These are phyloP conservation scores for Drosophila ironensis DNA, from an alignment of 1,140 invertebrate species.

Conservation along the genomic window DNA sequence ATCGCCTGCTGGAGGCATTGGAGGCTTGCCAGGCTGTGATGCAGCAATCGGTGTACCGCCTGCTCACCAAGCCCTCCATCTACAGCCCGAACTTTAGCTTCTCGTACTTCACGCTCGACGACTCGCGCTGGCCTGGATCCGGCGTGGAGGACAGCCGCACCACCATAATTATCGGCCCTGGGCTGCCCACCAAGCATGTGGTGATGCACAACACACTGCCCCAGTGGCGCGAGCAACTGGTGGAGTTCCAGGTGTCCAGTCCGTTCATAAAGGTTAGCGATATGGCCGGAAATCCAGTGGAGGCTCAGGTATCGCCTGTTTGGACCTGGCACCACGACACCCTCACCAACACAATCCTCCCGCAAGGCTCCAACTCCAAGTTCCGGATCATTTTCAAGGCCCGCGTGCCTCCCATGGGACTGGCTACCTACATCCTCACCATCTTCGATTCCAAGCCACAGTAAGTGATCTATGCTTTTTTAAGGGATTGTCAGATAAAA, in stretches of 20 bases:
- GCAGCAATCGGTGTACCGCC: slow-evolving; percentile 87
- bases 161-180: slow-evolving; percentile 78
- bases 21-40: slow-evolving; percentile 87
- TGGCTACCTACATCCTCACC: too few relatives aligned
- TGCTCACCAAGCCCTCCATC: slow-evolving; percentile 83
- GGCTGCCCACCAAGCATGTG: slow-evolving; percentile 83
- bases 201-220: slow-evolving; percentile 84
- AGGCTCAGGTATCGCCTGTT: too few relatives aligned
- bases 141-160: slow-evolving; percentile 69
- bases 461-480: too few relatives aligned
- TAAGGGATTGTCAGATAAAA: too few relatives aligned
- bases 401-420: too few relatives aligned
- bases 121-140: slow-evolving; percentile 75
- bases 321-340: too few relatives aligned
- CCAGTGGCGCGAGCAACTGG: slow-evolving; percentile 83
- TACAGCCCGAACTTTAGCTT: slow-evolving; percentile 80
- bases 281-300: too few relatives aligned
- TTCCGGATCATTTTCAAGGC: too few relatives aligned
- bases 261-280: slow-evolving; percentile 83
- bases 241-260: slow-evolving; percentile 83
- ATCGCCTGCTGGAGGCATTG: slow-evolving; percentile 88
- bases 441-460: too few relatives aligned
- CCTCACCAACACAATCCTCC: too few relatives aligned
- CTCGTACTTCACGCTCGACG: slow-evolving; percentile 76
- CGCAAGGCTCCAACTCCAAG: too few relatives aligned